Conservation (phyloP, 2,888 invertebrate species). For the Osmoderma eremita region DNA sequence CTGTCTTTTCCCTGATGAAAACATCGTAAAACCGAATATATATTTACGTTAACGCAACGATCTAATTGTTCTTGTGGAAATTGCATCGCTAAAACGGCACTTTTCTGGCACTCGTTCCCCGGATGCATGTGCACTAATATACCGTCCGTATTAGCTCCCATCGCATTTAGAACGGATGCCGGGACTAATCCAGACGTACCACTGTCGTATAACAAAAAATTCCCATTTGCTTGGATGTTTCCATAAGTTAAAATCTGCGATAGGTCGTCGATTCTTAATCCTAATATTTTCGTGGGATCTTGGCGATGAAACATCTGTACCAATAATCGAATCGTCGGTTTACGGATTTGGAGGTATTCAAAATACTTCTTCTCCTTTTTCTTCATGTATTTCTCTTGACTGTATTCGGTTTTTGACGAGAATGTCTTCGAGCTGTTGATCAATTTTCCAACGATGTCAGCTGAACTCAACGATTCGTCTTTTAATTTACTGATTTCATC, state of each 20-base stretch:
- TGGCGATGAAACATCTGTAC: constrained; percentile 85
- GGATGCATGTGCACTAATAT: constrained; percentile 81
- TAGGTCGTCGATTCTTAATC: constrained; percentile 86
- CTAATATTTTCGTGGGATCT: constrained; percentile 79
- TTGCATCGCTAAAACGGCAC: constrained; percentile 82
- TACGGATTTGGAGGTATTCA: constrained; percentile 81
- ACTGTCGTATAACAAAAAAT: constrained; percentile 86
- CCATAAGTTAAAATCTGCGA: constrained; percentile 87
- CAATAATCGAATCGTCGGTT: constrained; percentile 84
- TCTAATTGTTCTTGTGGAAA: constrained; percentile 76
- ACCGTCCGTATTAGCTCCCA: constrained; percentile 73
- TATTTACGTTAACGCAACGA: constrained; percentile 78
- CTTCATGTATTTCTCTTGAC: constrained; percentile 92
- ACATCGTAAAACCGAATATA: constrained; percentile 78
- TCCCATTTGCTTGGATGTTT: constrained; percentile 82
- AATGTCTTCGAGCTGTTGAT: constrained; percentile 94
- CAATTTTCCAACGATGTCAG: constrained; percentile 85
- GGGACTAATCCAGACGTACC: constrained; percentile 87
- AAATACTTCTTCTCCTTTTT: constrained; percentile 96
- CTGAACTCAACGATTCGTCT: constrained; percentile 79
- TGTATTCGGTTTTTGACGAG: constrained; percentile 87
- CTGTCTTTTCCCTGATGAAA: constrained; percentile 68
- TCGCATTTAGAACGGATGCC: constrained; percentile 83
- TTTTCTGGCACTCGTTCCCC: constrained; percentile 82
- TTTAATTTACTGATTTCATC: constrained; percentile 85